phyloP scores from a whole-genome alignment of 2,888 invertebrate genomes.

The Creontiades dilutus region DNA sequence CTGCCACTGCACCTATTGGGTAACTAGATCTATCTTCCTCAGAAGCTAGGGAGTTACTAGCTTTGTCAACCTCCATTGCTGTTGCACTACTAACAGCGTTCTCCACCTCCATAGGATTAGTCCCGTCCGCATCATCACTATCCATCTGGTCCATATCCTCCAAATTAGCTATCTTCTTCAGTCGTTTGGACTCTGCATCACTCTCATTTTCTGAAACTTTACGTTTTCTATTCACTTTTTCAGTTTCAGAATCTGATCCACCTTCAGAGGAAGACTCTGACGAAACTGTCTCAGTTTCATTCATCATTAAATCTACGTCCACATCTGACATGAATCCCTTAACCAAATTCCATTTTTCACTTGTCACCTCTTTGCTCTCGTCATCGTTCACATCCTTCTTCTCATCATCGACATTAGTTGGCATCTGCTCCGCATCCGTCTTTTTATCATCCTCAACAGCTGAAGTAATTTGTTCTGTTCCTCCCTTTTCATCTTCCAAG shows the following conservation, averaged over 20 bases:
- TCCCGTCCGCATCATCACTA: background rate
- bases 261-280: conserved; percentile 50
- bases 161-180: conserved; percentile 3
- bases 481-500: background rate
- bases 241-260: conserved; percentile 11
- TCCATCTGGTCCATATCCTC: conserved; percentile 32
- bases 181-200: background rate
- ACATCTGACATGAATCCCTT: conserved; percentile 56
- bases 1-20: background rate
- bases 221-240: conserved; percentile 19
- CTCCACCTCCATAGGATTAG: too few species aligned
- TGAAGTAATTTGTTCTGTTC: background rate
- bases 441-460: background rate
- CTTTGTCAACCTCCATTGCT: background rate
- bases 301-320: conserved; percentile 61
- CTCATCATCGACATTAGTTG: background rate
- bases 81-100: too few species aligned
- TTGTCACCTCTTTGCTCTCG: background rate
- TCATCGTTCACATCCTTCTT: background rate
- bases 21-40: background rate
- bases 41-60: background rate
- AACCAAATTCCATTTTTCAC: conserved; percentile 35
- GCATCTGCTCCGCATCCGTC: background rate
- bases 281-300: conserved; percentile 66
- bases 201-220: background rate